phyloP scores from a whole-genome alignment of 2,113 vertebrate genomes.

The Aphelocoma coerulescens region DNA sequence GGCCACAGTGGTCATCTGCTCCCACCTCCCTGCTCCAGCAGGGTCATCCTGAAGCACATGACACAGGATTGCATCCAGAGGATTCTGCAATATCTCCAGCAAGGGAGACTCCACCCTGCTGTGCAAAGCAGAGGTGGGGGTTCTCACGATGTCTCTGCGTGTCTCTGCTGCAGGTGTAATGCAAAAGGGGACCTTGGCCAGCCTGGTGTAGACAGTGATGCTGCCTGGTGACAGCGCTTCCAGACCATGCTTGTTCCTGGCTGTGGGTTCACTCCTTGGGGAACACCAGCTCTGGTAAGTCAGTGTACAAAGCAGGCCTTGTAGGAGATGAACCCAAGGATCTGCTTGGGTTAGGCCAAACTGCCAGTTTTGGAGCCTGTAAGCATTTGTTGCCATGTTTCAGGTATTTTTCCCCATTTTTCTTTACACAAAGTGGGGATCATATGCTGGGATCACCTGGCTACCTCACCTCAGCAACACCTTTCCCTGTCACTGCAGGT shows the following conservation, averaged over 20 bases:
- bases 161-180: conserved; percentile 28
- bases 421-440: neutral
- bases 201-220: neutral
- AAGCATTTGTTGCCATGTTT: neutral
- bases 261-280: neutral
- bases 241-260: rapidly evolving
- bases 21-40: neutral
- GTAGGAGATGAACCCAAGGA: neutral
- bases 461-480: neutral
- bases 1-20: neutral
- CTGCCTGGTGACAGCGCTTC: rapidly evolving
- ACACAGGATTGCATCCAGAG: too few relatives aligned
- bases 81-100: neutral
- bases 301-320: neutral
- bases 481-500: neutral
- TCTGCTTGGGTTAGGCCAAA: neutral
- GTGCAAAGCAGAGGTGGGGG: neutral
- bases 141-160: neutral
- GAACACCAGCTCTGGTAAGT: neutral
- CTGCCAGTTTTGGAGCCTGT: neutral
- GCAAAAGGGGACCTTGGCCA: neutral
- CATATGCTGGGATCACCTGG: rapidly evolving
- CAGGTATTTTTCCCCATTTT: neutral
- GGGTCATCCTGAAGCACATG: neutral
- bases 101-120: neutral